phyloP scores from a whole-genome alignment of 2,797 vertebrate species.

The Ctenochaetus hawaiiensis region DNA sequence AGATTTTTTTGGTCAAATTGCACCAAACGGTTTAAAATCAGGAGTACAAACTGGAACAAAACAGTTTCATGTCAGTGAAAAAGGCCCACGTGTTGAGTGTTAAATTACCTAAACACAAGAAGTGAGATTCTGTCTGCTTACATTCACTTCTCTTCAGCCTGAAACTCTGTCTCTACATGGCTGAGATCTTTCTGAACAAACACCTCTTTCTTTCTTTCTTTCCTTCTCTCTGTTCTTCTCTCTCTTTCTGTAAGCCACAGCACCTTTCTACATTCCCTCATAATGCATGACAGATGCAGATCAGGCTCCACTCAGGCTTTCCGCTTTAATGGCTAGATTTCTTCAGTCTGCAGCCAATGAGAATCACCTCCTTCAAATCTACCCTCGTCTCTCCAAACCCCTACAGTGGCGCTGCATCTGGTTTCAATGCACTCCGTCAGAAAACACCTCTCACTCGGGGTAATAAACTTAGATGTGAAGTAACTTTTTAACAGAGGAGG shows the following conservation, averaged over 20 bases:
- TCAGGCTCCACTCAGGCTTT: slow-evolving; percentile 58
- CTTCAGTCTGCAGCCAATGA: slow-evolving; percentile 68
- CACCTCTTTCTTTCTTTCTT: slow-evolving; percentile 32
- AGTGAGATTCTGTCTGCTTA: not conserved
- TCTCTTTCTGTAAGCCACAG: slow-evolving; percentile 57
- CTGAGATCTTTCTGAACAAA: slow-evolving; percentile 25
- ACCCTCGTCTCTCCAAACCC: slow-evolving; percentile 53
- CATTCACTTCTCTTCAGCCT: slow-evolving; percentile 8
- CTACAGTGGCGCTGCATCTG: slow-evolving; percentile 73
- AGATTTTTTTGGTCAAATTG: too few species aligned
- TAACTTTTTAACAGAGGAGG: slow-evolving; percentile 37
- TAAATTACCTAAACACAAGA: not conserved
- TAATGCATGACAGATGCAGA: slow-evolving; percentile 83
- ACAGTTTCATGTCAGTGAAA: too few species aligned
- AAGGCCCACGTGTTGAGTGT: too few species aligned
- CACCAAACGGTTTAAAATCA: too few species aligned
- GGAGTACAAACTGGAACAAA: too few species aligned
- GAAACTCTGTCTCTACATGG: slow-evolving; percentile 16
- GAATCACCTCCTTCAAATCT: slow-evolving; percentile 65
- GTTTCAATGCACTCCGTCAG: slow-evolving; percentile 72
- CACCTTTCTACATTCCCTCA: slow-evolving; percentile 62
- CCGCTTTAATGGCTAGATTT: slow-evolving; percentile 70
- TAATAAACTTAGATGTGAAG: slow-evolving; percentile 60
- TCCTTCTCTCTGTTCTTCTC: slow-evolving; percentile 29
- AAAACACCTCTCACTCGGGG: slow-evolving; percentile 50